These are phyloP conservation scores for Pteria penguin DNA, from an alignment of 2,888 invertebrate species.

Conservation along the genomic window DNA sequence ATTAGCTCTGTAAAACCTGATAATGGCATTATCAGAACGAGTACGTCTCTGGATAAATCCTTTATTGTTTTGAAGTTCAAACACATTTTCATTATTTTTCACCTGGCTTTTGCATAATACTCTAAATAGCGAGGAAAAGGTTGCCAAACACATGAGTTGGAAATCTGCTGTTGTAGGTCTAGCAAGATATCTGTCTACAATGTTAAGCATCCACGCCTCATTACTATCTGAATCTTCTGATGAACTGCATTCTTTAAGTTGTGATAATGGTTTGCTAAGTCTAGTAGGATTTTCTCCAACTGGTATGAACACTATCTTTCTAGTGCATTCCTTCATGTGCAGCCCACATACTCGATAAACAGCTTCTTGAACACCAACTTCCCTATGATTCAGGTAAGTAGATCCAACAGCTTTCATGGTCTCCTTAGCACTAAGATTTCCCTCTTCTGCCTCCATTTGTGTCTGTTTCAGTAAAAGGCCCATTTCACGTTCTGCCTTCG, in stretches of 20 bases:
- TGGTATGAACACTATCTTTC: no score
- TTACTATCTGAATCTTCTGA: neutral
- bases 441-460: conserved; percentile 12
- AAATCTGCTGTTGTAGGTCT: conserved; percentile 23
- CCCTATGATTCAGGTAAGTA: conserved; percentile 38
- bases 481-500: conserved; percentile 10
- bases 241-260: neutral
- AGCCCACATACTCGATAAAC: conserved; percentile 37
- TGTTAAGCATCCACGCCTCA: conserved; percentile 33
- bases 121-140: neutral
- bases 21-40: conserved; percentile 6
- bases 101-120: neutral
- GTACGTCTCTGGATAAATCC: conserved; percentile 21
- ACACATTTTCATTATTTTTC: conserved; percentile 13
- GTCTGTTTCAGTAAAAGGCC: conserved; percentile 3
- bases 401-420: conserved; percentile 32
- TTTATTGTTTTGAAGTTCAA: conserved; percentile 18
- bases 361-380: conserved; percentile 46
- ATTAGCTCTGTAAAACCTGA: conserved; percentile 8
- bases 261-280: neutral
- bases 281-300: conserved; percentile 25
- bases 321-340: conserved; percentile 24
- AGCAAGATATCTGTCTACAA: conserved; percentile 34
- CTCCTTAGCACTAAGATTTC: conserved; percentile 27
- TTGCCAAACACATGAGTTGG: conserved; percentile 36